phyloP scores from a whole-genome alignment of 2,113 vertebrate genomes.

The Vulpes vulpes region DNA sequence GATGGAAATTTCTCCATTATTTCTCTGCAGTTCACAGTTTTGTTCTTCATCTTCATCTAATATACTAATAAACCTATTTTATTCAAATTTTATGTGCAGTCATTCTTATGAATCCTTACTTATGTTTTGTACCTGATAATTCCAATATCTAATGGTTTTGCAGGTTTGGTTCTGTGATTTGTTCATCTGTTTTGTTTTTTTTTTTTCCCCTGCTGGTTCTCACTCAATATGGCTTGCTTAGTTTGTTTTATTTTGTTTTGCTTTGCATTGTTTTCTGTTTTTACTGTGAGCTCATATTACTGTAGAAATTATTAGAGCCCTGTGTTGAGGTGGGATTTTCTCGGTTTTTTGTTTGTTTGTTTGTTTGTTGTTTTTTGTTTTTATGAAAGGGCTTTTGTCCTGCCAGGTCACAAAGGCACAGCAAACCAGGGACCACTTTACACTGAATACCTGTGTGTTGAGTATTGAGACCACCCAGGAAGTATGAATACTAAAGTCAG shows the following conservation, averaged over 20 bases:
- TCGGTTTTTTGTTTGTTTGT: neutral
- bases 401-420: neutral
- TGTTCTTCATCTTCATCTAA: slow-evolving; percentile 27
- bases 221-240: neutral
- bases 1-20: neutral
- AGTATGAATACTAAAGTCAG: slow-evolving; percentile 61
- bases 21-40: slow-evolving; percentile 40
- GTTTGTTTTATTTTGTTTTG: slow-evolving; percentile 42
- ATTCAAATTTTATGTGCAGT: neutral
- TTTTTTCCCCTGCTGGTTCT: neutral
- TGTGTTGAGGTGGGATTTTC: neutral
- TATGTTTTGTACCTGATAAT: neutral
- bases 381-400: neutral
- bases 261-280: slow-evolving; percentile 32
- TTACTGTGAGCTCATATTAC: neutral
- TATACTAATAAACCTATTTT: neutral
- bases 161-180: neutral
- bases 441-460: neutral
- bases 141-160: neutral
- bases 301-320: neutral
- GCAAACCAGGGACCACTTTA: neutral
- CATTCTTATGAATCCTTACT: neutral
- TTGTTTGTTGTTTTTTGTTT: neutral
- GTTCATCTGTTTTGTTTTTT: neutral
- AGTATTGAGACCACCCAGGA: slow-evolving; percentile 46